Evolutionary conservation across 2,888 invertebrate species (phyloP).

Genomic region (Entomobrya multifasciata): DNA sequence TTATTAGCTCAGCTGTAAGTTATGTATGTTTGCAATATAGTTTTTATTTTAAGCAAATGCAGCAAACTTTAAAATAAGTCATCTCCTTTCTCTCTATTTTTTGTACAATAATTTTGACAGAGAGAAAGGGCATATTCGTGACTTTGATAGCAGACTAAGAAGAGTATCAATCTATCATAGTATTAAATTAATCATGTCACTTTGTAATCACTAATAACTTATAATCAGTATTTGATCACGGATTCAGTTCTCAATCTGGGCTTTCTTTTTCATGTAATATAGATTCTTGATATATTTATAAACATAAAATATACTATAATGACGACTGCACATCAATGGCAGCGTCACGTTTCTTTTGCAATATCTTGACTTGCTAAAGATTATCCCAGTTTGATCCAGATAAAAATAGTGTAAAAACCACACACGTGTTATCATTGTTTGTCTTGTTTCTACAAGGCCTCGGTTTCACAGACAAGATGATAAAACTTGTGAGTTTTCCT

Average conservation of each 20-base stretch:
- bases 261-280: background rate
- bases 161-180: background rate
- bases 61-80: background rate
- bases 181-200: background rate
- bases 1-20: background rate
- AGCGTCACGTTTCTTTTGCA: constrained; percentile 1
- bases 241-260: background rate
- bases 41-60: background rate
- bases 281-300: no score
- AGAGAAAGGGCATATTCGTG: background rate
- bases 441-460: background rate
- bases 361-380: background rate
- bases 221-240: constrained; percentile 4
- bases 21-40: background rate
- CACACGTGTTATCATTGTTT: background rate
- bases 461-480: background rate
- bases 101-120: background rate
- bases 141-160: background rate
- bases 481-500: background rate
- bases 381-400: constrained; percentile 45
- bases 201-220: background rate
- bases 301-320: no score
- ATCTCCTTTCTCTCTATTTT: no score
- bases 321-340: constrained; percentile 10
- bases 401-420: constrained; percentile 8